phyloP scores from a whole-genome alignment of 1,140 invertebrate species.

The Procambarus clarkii region DNA sequence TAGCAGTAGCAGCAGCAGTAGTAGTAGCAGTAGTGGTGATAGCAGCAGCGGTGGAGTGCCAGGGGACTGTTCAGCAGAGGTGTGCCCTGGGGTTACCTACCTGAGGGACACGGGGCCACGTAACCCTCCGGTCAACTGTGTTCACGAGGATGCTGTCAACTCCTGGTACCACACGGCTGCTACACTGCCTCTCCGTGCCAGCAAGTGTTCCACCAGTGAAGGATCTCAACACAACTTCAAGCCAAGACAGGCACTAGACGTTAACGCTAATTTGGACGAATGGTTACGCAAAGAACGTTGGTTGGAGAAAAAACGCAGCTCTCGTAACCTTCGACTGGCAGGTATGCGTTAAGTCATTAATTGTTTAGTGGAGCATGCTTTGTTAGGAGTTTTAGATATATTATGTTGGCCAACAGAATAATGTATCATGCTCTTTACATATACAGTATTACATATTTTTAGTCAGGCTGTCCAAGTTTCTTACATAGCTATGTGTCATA shows the following conservation, averaged over 20 bases:
- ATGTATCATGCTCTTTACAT: too few relatives aligned
- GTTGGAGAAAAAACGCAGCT: slow-evolving; percentile 55
- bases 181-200: slow-evolving; percentile 34
- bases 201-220: neutral
- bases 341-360: slow-evolving; percentile 7
- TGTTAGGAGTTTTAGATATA: too few relatives aligned
- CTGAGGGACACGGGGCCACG: slow-evolving; percentile 15
- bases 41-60: neutral
- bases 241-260: slow-evolving; percentile 33
- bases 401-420: too few relatives aligned
- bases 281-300: slow-evolving; percentile 56
- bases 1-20: slow-evolving; percentile 39
- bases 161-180: slow-evolving; percentile 33
- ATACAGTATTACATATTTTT: too few relatives aligned
- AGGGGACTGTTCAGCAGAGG: neutral
- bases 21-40: slow-evolving; percentile 22
- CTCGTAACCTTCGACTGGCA: slow-evolving; percentile 21
- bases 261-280: slow-evolving; percentile 51
- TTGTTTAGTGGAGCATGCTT: too few relatives aligned
- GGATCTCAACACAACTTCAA: neutral
- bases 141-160: slow-evolving; percentile 3
- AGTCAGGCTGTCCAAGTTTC: too few relatives aligned
- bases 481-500: too few relatives aligned
- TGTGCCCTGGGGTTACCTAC: slow-evolving; percentile 58
- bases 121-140: neutral